Evolutionary conservation across 2,797 vertebrate genomes (phyloP).

Genomic region (Propithecus deckenii): DNA sequence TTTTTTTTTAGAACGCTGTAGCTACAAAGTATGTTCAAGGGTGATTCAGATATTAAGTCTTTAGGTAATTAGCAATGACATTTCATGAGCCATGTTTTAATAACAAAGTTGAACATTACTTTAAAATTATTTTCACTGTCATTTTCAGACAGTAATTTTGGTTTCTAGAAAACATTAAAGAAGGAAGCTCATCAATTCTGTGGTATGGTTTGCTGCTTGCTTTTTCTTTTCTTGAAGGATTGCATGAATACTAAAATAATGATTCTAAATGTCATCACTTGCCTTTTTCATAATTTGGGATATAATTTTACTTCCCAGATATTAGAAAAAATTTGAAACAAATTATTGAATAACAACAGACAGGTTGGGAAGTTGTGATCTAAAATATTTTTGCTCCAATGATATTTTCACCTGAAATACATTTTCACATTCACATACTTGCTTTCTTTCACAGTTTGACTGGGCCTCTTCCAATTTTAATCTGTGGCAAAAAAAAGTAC

Average conservation of each 20-base stretch:
- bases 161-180: neutral
- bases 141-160: neutral
- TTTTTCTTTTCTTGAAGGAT: neutral
- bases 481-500: neutral
- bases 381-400: slow-evolving; percentile 22
- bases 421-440: neutral
- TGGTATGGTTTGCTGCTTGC: neutral
- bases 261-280: neutral
- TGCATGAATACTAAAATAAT: neutral
- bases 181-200: neutral
- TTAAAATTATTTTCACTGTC: neutral
- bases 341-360: neutral
- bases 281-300: neutral
- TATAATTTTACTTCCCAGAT: neutral
- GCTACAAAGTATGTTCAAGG: neutral
- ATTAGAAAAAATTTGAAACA: slow-evolving; percentile 10
- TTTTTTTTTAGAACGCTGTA: neutral
- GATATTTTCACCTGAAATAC: neutral
- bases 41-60: neutral
- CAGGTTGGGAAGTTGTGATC: neutral
- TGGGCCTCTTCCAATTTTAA: slow-evolving; percentile 1
- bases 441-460: neutral
- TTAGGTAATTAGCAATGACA: neutral
- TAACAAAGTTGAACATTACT: neutral
- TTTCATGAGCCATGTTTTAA: neutral